phyloP scores from a whole-genome alignment of 2,113 vertebrate genomes.

The Agelaius tricolor region DNA sequence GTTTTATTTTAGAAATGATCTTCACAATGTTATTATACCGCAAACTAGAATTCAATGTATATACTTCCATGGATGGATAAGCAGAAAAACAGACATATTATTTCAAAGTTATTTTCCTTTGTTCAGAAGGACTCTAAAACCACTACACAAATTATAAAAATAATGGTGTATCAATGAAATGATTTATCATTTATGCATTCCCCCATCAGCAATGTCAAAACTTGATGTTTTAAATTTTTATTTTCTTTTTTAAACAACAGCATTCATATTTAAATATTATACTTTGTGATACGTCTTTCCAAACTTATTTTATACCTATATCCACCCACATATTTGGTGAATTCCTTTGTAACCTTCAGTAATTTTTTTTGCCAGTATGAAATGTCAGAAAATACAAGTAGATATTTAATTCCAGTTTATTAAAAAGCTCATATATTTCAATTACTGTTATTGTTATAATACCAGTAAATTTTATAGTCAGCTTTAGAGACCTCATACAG shows the following conservation, averaged over 20 bases:
- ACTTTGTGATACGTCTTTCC: not conserved
- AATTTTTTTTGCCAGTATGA: not conserved
- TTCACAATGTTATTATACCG: not conserved
- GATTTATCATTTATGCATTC: not conserved
- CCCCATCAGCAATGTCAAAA: not conserved
- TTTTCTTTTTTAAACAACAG: not conserved
- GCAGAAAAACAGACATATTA: not conserved
- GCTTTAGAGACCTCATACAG: not conserved
- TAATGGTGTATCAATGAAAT: not conserved
- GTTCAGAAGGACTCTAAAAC: not conserved
- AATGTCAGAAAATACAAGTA: not conserved
- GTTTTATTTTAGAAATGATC: not conserved
- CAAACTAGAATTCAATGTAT: not conserved
- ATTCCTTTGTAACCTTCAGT: not conserved
- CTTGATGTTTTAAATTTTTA: not conserved
- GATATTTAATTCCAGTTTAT: not conserved
- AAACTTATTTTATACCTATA: not conserved
- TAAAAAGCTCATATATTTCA: not conserved
- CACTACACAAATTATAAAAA: not conserved
- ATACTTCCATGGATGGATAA: not conserved
- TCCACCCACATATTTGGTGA: not conserved
- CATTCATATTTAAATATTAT: not conserved
- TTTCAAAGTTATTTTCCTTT: not conserved
- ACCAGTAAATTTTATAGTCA: not conserved
- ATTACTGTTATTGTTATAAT: not conserved